These are phyloP conservation scores for Loris lydekkerianus DNA, from an alignment of 2,797 vertebrate genomes.

Conservation along the genomic window DNA sequence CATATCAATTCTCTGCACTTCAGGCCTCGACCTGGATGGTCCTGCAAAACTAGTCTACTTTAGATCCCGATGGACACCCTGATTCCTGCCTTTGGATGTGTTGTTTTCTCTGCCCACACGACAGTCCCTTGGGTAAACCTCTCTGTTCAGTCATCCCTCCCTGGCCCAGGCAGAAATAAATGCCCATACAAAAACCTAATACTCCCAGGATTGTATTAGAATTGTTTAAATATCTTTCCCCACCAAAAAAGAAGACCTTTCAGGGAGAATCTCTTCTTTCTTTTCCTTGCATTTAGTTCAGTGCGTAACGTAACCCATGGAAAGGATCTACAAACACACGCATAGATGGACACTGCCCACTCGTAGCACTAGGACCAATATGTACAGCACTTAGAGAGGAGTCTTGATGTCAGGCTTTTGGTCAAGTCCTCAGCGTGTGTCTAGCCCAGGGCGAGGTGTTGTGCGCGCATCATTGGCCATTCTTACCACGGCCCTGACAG, in stretches of 20 bases:
- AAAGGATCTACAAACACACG: background rate
- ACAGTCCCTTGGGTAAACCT: background rate
- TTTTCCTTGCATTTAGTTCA: conserved; percentile 15
- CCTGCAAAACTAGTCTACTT: background rate
- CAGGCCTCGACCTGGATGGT: background rate
- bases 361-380: conserved; percentile 20
- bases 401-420: background rate
- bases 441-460: background rate
- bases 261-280: background rate
- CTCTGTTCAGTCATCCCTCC: background rate
- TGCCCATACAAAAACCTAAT: conserved; percentile 5
- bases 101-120: conserved; percentile 4
- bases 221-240: background rate
- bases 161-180: background rate
- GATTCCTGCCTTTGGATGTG: background rate
- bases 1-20: background rate
- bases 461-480: no score
- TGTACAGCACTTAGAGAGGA: background rate
- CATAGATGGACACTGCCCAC: background rate
- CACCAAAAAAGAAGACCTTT: background rate
- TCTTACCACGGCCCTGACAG: background rate
- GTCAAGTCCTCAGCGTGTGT: background rate
- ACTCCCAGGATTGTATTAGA: background rate
- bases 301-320: background rate
- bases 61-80: background rate